Base-by-base conservation (phyloP, 2,797 vertebrate genomes). In the Pangasius sanitwongsei region DNA sequence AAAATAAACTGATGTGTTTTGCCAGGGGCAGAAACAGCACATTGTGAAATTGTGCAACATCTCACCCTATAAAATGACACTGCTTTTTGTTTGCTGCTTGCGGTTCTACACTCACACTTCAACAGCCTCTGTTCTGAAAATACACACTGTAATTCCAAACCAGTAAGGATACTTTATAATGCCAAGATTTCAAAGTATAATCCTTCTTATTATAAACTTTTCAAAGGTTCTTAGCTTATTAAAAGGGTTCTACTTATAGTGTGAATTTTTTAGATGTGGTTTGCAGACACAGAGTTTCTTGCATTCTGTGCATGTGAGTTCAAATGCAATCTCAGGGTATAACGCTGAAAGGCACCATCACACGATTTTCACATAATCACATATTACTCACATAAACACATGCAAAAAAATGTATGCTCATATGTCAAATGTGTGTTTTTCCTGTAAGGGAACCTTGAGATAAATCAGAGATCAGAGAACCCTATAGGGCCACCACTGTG, bases 41-140 rank as follows among this genome's bases (percentile, higher is more conserved):
- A 41, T 8, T 86, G 84, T 11, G 63, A 55, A 86, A 86, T 41
- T 23, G 83, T 70, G 48, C 20, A 13, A 70, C 23, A 69, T 86
- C 53, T 57, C 69, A n/a, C 53, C 69, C 23, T 86, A 41, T 70
- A 86, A 74, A 86, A 59, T 28, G 34, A 57, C 31, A 41, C 31
- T 28, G 50, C 2, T 72, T 86, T 84, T 31, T 31, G 15, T 61
- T 41, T 15, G 34, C 55, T 59, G 23, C 59, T 44, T 63, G 23
- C 13, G 13, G 25, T 25, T 37, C 1, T 59, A 63, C 23, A 41
- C 23, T 25, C 23, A 28, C 31, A 61, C 80, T 25, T 59, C 78
- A 81, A 12, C 31, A 63, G 23, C 59, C 2, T 25, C 59, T 16
- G 57, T 63, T 83, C 81, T 83, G 59, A 65, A 28, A 53, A 69